Conservation (phyloP, 2,888 invertebrate genomes). For the Chrysomela aeneicollis region DNA sequence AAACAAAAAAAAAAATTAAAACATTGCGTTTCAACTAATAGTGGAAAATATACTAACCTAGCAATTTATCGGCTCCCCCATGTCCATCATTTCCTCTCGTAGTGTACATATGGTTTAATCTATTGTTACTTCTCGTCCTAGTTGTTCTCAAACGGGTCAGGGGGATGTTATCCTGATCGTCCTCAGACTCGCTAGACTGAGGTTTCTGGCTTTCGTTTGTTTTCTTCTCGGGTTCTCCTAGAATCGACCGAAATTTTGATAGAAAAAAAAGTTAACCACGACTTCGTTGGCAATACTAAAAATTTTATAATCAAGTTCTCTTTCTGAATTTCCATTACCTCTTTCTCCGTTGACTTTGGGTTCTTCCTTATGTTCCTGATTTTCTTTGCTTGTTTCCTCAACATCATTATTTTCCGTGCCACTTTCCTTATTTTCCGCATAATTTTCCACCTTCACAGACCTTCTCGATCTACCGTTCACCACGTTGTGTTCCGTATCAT, state of each 20-base stretch:
- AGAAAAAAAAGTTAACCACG: no score
- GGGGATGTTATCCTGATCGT: conserved; percentile 21
- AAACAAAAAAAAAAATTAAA: no score
- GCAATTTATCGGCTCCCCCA: conserved; percentile 13
- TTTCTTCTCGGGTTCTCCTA: conserved; percentile 12
- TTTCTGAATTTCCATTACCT: no score
- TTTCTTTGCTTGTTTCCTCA: conserved; percentile 32
- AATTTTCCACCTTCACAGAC: conserved; percentile 27
- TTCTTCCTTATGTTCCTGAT: conserved; percentile 30
- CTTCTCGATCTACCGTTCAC: conserved; percentile 28
- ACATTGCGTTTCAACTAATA: neutral
- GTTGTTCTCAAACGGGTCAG: conserved; percentile 28
- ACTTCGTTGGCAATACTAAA: no score
- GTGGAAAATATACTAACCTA: conserved; percentile 11
- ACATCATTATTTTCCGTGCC: conserved; percentile 18
- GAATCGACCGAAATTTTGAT: neutral
- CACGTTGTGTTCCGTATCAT: conserved; percentile 43
- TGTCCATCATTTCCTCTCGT: conserved; percentile 12
- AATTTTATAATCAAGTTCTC: no score
- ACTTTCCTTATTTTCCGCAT: conserved; percentile 37
- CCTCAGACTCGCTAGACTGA: conserved; percentile 20
- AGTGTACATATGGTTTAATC: conserved; percentile 5
- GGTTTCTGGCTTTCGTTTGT: conserved; percentile 14
- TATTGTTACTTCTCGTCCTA: conserved; percentile 13
- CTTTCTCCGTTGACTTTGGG: conserved; percentile 21